Evolutionary conservation across 2,113 vertebrate genomes (phyloP).

Genomic region (Toxostoma redivivum): DNA sequence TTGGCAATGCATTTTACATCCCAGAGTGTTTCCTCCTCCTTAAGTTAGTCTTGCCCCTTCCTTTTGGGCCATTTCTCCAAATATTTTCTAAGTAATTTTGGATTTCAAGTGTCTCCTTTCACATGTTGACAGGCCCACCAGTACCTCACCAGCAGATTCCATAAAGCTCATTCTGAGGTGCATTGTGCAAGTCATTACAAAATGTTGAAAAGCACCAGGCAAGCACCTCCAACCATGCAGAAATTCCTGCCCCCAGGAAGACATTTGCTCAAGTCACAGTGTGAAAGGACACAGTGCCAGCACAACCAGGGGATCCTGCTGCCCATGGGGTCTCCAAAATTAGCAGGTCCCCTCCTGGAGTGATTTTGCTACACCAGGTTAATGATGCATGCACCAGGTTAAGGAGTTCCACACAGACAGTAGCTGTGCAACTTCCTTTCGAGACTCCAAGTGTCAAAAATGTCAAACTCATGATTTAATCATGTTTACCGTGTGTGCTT

Average conservation of each 20-base stretch:
- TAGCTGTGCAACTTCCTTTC: not conserved
- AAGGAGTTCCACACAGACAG: not conserved
- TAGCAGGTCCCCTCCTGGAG: not conserved
- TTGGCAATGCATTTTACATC: not conserved
- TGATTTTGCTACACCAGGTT: not conserved
- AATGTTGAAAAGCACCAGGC: not conserved
- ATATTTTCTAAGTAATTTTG: not conserved
- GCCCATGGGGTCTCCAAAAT: not conserved
- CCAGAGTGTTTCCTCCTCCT: not conserved
- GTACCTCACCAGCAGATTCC: not conserved
- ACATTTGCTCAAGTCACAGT: accelerated
- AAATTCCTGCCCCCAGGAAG: accelerated
- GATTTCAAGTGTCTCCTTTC: not conserved
- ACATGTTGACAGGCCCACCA: not conserved
- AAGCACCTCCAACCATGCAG: not conserved
- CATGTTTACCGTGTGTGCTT: not conserved
- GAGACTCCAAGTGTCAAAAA: not conserved
- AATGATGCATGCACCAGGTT: not conserved
- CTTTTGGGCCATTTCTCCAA: not conserved
- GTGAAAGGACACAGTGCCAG: not conserved
- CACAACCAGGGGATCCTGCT: not conserved
- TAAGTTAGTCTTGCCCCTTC: not conserved
- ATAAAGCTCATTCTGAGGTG: not conserved
- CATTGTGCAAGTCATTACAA: not conserved
- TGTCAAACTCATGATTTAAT: not conserved